phyloP scores from a whole-genome alignment of 2,113 vertebrate genomes.

The Nothocercus nigrocapillus region DNA sequence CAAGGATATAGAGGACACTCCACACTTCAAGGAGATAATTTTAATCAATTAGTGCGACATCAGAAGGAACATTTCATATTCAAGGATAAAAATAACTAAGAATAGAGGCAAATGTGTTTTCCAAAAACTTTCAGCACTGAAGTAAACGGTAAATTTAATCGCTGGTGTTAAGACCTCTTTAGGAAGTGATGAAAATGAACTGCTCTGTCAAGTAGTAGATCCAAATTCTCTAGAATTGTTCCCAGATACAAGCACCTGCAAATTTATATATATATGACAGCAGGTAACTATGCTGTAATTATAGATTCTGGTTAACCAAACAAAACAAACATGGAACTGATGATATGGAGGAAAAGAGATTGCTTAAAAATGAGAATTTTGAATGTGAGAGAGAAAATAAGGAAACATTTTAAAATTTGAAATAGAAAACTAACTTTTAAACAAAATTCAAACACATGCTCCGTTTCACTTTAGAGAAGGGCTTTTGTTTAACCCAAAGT shows the following conservation, averaged over 20 bases:
- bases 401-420: not conserved
- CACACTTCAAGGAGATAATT: not conserved
- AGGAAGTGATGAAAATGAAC: conserved; percentile 21
- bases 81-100: conserved; percentile 1
- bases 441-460: not conserved
- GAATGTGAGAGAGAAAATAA: not conserved
- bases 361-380: not conserved
- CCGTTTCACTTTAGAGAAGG: fast-evolving
- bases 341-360: not conserved
- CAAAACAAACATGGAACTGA: not conserved
- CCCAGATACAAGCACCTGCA: not conserved
- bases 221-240: not conserved
- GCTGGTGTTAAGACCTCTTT: conserved; percentile 32
- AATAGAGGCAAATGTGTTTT: conserved; percentile 38
- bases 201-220: conserved; percentile 10
- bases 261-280: not conserved
- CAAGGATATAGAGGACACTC: not conserved
- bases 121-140: not conserved
- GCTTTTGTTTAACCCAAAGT: not conserved
- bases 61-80: not conserved
- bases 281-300: not conserved
- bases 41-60: not conserved
- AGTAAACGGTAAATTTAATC: conserved; percentile 47
- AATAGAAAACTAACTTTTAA: not conserved
- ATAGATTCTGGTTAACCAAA: not conserved